Evolutionary conservation across 2,797 vertebrate species (phyloP).

Genomic region (Pangasius macronema): DNA sequence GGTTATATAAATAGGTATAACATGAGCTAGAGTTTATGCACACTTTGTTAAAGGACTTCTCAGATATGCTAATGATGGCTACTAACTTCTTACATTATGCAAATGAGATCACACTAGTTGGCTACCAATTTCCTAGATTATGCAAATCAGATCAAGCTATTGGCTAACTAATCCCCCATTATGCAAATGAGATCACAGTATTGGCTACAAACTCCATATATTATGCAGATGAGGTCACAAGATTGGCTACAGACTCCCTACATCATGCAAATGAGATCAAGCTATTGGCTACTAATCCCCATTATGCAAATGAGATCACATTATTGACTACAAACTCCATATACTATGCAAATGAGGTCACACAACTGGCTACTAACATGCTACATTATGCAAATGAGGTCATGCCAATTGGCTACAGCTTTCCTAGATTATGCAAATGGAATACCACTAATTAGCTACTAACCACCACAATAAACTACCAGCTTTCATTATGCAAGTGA

Average conservation of each 20-base stretch:
- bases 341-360: not conserved
- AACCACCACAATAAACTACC: not conserved
- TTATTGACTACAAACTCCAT: not conserved
- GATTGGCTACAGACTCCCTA: not conserved
- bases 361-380: not conserved
- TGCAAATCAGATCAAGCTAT: not conserved
- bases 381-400: not conserved
- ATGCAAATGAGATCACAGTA: not conserved
- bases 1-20: not conserved
- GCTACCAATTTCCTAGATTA: not conserved
- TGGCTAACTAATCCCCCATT: not conserved
- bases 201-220: not conserved
- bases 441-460: not conserved
- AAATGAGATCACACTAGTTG: not conserved
- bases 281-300: not conserved
- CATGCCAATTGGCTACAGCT: not conserved
- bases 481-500: not conserved
- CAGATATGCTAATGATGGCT: not conserved
- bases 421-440: not conserved
- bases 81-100: not conserved
- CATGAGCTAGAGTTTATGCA: not conserved
- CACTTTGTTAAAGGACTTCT: not conserved
- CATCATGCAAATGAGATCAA: not conserved
- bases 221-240: not conserved
- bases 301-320: not conserved